These are phyloP conservation scores for Porites rus DNA, from an alignment of 92 coral and sea anemone genomes.

Conservation along the genomic window DNA sequence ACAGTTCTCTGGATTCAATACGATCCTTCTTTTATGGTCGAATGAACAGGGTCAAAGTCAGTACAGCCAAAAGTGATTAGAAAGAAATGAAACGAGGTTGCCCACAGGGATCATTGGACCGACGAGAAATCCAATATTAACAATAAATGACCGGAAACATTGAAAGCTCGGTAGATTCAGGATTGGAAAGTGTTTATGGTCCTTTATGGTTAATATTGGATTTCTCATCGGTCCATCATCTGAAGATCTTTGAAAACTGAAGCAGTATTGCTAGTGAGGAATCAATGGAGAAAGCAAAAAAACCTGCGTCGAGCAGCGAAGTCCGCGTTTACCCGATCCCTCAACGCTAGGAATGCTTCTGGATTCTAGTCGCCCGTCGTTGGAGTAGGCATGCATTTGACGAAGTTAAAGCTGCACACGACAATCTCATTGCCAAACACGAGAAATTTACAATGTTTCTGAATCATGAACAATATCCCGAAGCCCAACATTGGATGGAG, in stretches of 20 bases:
- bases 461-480: conserved; percentile 11
- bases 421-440: conserved; percentile 17
- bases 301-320: conserved; percentile 43
- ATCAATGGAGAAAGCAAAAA: conserved; percentile 38
- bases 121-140: no score
- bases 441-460: conserved; percentile 29
- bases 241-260: not conserved
- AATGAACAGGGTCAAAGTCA: no score
- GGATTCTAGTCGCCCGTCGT: conserved; percentile 39
- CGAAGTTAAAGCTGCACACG: conserved; percentile 23
- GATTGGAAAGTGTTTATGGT: not conserved
- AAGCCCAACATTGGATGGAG: conserved; percentile 36
- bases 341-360: conserved; percentile 11
- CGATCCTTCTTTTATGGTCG: no score
- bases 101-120: no score
- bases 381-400: conserved; percentile 19
- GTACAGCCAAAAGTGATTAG: no score
- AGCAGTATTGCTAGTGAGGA: no score
- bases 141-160: no score
- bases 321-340: conserved; percentile 15
- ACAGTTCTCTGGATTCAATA: no score
- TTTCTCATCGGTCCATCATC: conserved; percentile 7
- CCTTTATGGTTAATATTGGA: no score
- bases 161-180: no score
- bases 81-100: no score